phyloP scores from a whole-genome alignment of 1,140 invertebrate genomes.

The Leptopilina boulardi region DNA sequence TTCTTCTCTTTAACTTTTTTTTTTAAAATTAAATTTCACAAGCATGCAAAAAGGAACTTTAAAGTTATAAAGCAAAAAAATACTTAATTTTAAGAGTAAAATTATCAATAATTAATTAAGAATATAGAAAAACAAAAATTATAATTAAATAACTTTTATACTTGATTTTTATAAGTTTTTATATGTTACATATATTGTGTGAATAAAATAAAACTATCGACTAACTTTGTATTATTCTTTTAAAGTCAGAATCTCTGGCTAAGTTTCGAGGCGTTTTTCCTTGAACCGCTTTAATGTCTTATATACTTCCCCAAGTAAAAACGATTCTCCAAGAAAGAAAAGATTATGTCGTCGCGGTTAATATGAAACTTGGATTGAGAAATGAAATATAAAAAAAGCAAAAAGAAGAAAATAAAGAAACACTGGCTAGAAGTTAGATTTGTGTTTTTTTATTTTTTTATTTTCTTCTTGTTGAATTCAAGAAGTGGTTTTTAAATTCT shows the following conservation, averaged over 20 bases:
- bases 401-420: background rate
- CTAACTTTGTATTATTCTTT: constrained; percentile 22
- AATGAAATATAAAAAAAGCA: background rate
- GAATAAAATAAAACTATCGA: constrained; percentile 23
- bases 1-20: too few species aligned
- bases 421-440: background rate
- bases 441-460: background rate
- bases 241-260: constrained; percentile 22
- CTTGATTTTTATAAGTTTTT: background rate
- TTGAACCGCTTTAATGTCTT: constrained; percentile 26
- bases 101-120: too few species aligned
- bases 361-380: constrained; percentile 7
- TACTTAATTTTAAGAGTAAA: too few species aligned
- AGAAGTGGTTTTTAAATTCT: background rate
- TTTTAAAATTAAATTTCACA: too few species aligned
- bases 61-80: too few species aligned
- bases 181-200: background rate
- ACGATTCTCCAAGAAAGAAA: constrained; percentile 16
- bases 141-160: background rate
- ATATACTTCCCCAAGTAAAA: constrained; percentile 15
- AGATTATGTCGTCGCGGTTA: constrained; percentile 11
- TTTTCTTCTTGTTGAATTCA: background rate
- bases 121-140: too few species aligned
- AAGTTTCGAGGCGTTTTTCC: constrained; percentile 32
- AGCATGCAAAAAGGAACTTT: too few species aligned